A percentile compares a stretch with the other conserved stretches of the same genome.
These are phyloP conservation scores for Lagenorhynchus albirostris DNA, from an alignment of 2,113 vertebrate species.

Conservation along the genomic window DNA sequence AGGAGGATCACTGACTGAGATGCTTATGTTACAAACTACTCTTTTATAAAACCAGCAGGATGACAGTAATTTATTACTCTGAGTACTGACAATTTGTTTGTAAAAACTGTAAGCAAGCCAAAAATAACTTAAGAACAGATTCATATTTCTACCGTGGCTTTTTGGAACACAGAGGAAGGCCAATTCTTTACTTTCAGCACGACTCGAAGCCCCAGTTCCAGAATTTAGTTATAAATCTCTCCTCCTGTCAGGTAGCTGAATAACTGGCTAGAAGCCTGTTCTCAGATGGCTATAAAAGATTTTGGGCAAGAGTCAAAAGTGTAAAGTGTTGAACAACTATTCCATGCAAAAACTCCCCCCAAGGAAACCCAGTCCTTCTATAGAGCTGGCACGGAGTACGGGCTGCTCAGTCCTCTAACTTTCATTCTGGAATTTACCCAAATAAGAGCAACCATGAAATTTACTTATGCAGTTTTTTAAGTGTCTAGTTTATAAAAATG, in stretches of 20 bases:
- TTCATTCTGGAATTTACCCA: neutral
- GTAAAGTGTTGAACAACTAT: neutral
- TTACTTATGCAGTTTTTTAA: neutral
- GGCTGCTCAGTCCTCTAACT: neutral
- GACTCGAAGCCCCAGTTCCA: neutral
- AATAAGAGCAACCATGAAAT: neutral
- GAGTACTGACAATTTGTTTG: neutral
- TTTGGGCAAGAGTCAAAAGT: neutral
- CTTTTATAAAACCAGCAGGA: neutral
- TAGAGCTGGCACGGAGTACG: neutral
- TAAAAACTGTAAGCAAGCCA: constrained; percentile 11
- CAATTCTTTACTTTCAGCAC: neutral
- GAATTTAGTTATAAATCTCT: constrained; percentile 23
- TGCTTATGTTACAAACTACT: neutral
- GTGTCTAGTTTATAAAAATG: neutral
- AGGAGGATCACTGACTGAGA: neutral
- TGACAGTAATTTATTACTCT: neutral
- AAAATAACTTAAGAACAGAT: constrained; percentile 28
- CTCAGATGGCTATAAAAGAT: neutral
- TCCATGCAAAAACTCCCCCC: neutral
- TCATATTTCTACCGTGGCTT: constrained; percentile 9
- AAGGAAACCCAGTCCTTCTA: neutral
- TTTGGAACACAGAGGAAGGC: neutral
- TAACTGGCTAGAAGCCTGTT: neutral
- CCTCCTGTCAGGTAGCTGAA: neutral